Conservation (phyloP, 2,888 invertebrate species). For the Acronicta alni region DNA sequence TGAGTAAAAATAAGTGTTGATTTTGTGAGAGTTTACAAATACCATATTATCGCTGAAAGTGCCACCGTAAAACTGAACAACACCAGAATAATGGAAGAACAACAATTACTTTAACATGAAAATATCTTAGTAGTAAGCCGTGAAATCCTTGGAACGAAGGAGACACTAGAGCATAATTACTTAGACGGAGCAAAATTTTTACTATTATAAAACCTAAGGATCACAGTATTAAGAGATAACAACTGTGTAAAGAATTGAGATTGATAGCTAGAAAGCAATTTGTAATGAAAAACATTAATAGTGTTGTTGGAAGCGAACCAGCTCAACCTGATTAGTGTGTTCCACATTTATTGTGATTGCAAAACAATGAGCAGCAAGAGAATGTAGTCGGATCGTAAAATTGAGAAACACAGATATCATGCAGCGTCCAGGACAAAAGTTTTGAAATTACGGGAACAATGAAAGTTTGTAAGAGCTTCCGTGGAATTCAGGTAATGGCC, state of each 20-base stretch:
- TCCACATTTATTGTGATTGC: conserved; percentile 22
- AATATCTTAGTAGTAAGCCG: conserved; percentile 5
- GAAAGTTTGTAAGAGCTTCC: conserved; percentile 10
- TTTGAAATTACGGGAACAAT: conserved; percentile 16
- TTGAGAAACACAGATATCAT: conserved; percentile 20
- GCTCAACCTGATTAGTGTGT: conserved; percentile 14
- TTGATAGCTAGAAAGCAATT: conserved; percentile 15
- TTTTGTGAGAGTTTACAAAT: too few relatives aligned
- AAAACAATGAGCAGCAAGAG: conserved; percentile 23
- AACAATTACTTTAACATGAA: conserved; percentile 11
- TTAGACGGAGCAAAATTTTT: conserved; percentile 25
- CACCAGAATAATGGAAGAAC: conserved; percentile 4
- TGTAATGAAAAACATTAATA: conserved; percentile 28
- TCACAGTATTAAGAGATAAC: conserved; percentile 4
- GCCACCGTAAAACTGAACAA: neutral
- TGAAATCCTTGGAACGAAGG: conserved; percentile 11
- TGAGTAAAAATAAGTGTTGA: too few relatives aligned
- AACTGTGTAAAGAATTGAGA: conserved; percentile 13
- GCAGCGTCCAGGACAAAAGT: conserved; percentile 22
- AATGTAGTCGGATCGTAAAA: conserved; percentile 21
- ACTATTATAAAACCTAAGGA: conserved; percentile 3
- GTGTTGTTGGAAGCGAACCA: conserved; percentile 23
- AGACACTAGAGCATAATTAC: conserved; percentile 30
- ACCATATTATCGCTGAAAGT: neutral
- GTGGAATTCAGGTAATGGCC: conserved; percentile 10